phyloP scores from a whole-genome alignment of 1,140 invertebrate genomes.

The Formica selysi region DNA sequence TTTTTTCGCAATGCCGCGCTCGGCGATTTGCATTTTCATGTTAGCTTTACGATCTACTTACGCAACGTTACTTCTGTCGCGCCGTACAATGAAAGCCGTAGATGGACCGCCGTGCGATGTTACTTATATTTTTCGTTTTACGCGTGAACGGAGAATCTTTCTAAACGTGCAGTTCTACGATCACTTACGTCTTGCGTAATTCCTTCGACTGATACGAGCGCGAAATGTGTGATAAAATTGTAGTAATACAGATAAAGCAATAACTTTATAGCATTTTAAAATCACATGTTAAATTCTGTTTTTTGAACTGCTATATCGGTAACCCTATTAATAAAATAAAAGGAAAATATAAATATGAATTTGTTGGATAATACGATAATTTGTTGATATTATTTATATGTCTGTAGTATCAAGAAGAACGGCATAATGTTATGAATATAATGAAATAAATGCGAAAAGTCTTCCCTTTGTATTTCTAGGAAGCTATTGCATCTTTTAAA shows the following conservation, averaged over 20 bases:
- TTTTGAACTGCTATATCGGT: not conserved
- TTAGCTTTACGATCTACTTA: constrained; percentile 64
- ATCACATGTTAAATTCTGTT: not conserved
- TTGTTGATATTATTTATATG: not conserved
- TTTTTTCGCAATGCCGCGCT: constrained; percentile 50
- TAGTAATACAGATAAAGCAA: not conserved
- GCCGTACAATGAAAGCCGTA: constrained; percentile 33
- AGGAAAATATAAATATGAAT: constrained; percentile 16
- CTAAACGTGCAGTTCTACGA: not conserved
- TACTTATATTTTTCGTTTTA: constrained; percentile 48
- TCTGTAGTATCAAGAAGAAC: not conserved
- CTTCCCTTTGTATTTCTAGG: not conserved
- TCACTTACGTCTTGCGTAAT: constrained; percentile 2
- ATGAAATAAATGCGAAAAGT: constrained; percentile 3
- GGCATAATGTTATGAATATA: not conserved
- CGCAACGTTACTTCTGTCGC: constrained; percentile 47
- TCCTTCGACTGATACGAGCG: not conserved
- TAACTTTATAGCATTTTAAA: not conserved
- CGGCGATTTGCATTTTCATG: constrained; percentile 61
- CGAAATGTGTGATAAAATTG: not conserved
- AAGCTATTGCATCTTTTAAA: constrained; percentile 37
- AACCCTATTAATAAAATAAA: constrained; percentile 7
- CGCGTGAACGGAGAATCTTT: not conserved
- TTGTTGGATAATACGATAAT: not conserved
- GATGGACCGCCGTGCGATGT: not conserved